phyloP scores from a whole-genome alignment of 2,797 vertebrate species.

The Selene dorsalis region DNA sequence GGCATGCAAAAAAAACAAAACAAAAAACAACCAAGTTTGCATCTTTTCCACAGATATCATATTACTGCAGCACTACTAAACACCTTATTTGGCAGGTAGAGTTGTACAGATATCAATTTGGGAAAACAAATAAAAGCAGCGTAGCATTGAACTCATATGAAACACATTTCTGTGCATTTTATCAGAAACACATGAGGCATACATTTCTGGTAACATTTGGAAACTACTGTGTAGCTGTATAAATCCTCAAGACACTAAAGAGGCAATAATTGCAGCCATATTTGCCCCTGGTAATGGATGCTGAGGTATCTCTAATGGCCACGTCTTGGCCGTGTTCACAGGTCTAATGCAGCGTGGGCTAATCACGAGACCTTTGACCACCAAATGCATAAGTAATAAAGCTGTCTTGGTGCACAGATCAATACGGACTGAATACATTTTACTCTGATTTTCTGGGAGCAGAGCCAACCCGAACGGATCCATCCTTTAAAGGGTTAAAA shows the following conservation, averaged over 20 bases:
- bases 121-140: too few species aligned
- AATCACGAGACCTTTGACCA: conserved; percentile 61
- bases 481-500: conserved; percentile 19
- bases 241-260: conserved; percentile 29
- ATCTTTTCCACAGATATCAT: background rate
- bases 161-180: too few species aligned
- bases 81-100: too few species aligned
- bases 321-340: conserved; percentile 49
- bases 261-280: conserved; percentile 38
- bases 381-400: conserved; percentile 59
- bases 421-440: conserved; percentile 46
- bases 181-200: background rate
- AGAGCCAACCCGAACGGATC: background rate
- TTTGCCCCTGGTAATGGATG: conserved; percentile 50
- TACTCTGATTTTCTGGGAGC: conserved; percentile 1
- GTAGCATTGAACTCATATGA: too few species aligned
- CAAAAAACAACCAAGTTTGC: too few species aligned
- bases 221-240: conserved; percentile 3
- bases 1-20: too few species aligned
- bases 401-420: conserved; percentile 44
- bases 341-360: conserved; percentile 53
- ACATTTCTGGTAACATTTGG: conserved; percentile 2
- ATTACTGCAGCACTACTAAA: too few species aligned
- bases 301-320: conserved; percentile 58
- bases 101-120: too few species aligned